Base-by-base conservation (phyloP, 2,113 vertebrate species). In the Brachionichthys hirsutus region DNA sequence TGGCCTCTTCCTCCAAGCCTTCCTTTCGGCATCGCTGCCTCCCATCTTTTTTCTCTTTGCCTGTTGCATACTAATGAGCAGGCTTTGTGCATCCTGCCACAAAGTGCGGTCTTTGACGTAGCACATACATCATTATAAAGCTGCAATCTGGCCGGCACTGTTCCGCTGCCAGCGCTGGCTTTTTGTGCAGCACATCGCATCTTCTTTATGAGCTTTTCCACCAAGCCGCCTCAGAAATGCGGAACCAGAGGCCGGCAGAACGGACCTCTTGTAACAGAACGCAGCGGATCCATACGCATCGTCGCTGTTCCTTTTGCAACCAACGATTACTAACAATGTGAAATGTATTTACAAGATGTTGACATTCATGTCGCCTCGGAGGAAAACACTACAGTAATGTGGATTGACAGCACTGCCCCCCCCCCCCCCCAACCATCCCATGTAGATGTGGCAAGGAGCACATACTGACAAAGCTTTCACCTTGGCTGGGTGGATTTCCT, bases 111-210 rank as follows among this genome's bases (percentile, higher is more conserved):
- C 70, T 42, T 78, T 76, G 82, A 88, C 83, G 88, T 77, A 72
- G 82, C 82, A 70, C 82, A 89, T 89, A 82, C 84, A 90, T 91
- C 89, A 89, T 64, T 64, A 84, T 54, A 75, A 64, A 67, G 70
- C 82, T 44, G 76, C 20, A 68, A 84, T 76, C 62, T 78, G 82
- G 81, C 78, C 82, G 77, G 83, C 73, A 61, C 63, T 65, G 48
- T 71, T 67, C 69, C 61, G 71, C 66, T 61, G 70, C 64, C 58
- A 63, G 54, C 34, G 73, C 78, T 54, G 63, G 62, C 64, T 3
- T 40, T 54, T 59, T 71, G 61, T 63, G 67, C 46, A 72, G 67
- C 64, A 70, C 58, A 52, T 77, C 77, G 24, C 40, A 38, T 65
- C 65, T 72, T 72, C 77, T 67, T 69, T 65, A 78, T 73, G 42